Base-by-base conservation (phyloP, 2,888 invertebrate species). In the Synergus itoensis region DNA sequence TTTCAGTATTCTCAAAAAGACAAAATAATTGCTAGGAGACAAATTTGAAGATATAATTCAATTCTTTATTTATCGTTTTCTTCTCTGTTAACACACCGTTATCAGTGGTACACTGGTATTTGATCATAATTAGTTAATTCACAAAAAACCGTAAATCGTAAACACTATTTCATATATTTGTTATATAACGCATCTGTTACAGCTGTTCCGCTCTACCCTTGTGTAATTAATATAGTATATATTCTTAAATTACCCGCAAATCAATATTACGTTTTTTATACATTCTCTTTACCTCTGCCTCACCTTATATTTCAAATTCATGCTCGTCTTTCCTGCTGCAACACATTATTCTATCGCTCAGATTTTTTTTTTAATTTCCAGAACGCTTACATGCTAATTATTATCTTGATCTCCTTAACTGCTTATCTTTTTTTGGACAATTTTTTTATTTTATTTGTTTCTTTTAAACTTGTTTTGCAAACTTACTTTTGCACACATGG, bases 311-410 rank as follows among this genome's bases (percentile, higher is more conserved):
- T 43, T 40, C 76, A 41, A 67, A 7, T 63, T 21, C 18, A 18
- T 65, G 73, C 36, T 64, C 77, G 65, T 43, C 48, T 77, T 79
- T 60, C n/a, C 73, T 60, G 18, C 53, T 60, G 63, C 48, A 53
- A 65, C 43, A 53, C 77, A 73, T 62, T 28, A 73, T 67, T 63
- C 75, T 77, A 79, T 75, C 36, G 28, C 28, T 73, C 73, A n/a
- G 36, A 57, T 41, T 40, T 67, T 48, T n/a, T 48, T 77, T 40
- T 77, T 41, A 73, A 53, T 53, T 73, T 53, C n/a, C 80, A 85
- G 81, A 84, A 88, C 85, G 84, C 91, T 92, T 92, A 92, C 84
- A 73, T 84, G 79, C 92, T 92, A 92, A 91, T 92, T 92, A 92
- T 92, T 92, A 92, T 92, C 92, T 89, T 85, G 81, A 90, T 88